Evolutionary conservation across 2,888 invertebrate genomes (phyloP).

Genomic region (Leucozona laternaria): DNA sequence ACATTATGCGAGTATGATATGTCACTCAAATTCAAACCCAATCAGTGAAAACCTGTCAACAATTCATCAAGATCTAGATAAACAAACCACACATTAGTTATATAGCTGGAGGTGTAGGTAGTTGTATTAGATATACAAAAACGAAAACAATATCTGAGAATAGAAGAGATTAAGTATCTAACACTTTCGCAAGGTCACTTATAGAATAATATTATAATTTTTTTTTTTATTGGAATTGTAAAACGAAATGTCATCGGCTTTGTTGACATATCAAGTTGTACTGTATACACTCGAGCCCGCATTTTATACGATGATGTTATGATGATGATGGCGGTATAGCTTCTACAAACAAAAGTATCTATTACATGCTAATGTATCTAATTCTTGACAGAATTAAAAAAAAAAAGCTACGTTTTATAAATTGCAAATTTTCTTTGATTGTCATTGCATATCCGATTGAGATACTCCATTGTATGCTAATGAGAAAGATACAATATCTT

Average conservation of each 20-base stretch:
- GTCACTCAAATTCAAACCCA: constrained; percentile 58
- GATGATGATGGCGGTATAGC: constrained; percentile 52
- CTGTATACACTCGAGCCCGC: not conserved
- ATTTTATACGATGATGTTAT: constrained; percentile 12
- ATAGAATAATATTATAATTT: constrained; percentile 34
- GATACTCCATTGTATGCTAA: constrained; percentile 75
- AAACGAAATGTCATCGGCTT: constrained; percentile 55
- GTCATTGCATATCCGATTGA: constrained; percentile 76
- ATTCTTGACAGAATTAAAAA: constrained; percentile 59
- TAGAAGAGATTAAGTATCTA: constrained; percentile 69
- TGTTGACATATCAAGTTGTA: constrained; percentile 58
- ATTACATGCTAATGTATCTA: constrained; percentile 72
- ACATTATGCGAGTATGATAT: constrained; percentile 54
- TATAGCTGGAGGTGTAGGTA: not conserved
- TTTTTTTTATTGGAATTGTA: constrained; percentile 3
- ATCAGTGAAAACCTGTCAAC: constrained; percentile 69
- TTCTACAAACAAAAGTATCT: constrained; percentile 64
- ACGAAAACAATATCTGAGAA: constrained; percentile 27
- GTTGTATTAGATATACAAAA: constrained; percentile 3
- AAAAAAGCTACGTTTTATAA: constrained; percentile 25
- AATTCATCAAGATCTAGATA: constrained; percentile 71
- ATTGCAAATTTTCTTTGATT: constrained; percentile 62
- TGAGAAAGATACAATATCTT: constrained; percentile 48
- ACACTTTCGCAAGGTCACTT: constrained; percentile 68
- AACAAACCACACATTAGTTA: constrained; percentile 34